These are phyloP conservation scores for Timema cristinae DNA, from an alignment of 2,888 invertebrate genomes.

Conservation along the genomic window DNA sequence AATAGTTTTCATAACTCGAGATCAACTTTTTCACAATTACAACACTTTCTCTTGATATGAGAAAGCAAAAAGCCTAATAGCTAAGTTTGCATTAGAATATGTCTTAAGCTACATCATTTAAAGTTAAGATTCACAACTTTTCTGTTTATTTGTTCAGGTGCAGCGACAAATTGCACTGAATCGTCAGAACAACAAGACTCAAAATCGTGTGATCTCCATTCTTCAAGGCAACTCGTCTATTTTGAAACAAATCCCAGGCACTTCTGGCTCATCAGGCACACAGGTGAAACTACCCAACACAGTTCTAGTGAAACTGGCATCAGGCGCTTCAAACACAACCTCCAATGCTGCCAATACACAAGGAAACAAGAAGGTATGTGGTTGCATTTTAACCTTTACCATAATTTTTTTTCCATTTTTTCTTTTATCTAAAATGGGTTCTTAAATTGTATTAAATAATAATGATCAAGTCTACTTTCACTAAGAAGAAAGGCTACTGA, in stretches of 20 bases:
- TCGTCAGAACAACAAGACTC: slow-evolving; percentile 58
- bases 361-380: slow-evolving; percentile 5
- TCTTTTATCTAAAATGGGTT: too few relatives aligned
- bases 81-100: too few relatives aligned
- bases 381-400: not conserved
- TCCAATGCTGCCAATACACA: slow-evolving; percentile 27
- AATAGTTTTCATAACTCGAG: too few relatives aligned
- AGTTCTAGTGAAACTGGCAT: slow-evolving; percentile 43
- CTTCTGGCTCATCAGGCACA: slow-evolving; percentile 38
- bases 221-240: slow-evolving; percentile 60
- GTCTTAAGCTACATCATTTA: too few relatives aligned
- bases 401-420: not conserved
- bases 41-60: too few relatives aligned
- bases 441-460: too few relatives aligned
- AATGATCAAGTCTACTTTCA: too few relatives aligned
- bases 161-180: slow-evolving; percentile 75
- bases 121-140: too few relatives aligned
- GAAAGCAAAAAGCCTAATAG: too few relatives aligned
- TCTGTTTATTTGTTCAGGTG: slow-evolving; percentile 43
- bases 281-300: slow-evolving; percentile 43
- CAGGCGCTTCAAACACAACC: slow-evolving; percentile 32
- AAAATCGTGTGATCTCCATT: slow-evolving; percentile 65
- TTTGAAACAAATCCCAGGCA: slow-evolving; percentile 36
- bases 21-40: too few relatives aligned
- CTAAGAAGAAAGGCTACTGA: too few relatives aligned